Percentiles rank a stretch among this genome's conserved stretches.
These are phyloP conservation scores for Lepas anatifera DNA, from an alignment of 2,888 invertebrate species.

Conservation along the genomic window DNA sequence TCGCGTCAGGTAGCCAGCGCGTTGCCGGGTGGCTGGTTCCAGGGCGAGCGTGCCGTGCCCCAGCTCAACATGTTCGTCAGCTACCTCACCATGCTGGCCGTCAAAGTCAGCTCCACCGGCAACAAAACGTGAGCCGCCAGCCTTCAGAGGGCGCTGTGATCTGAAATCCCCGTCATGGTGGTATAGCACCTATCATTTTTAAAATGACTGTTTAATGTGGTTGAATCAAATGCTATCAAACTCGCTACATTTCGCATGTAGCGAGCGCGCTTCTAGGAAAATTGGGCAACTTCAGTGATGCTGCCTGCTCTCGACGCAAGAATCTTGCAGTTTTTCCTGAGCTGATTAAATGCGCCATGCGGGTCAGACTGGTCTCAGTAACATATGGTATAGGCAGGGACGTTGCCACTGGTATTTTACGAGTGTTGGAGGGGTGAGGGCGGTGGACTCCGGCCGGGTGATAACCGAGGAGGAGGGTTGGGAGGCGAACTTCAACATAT, in stretches of 20 bases:
- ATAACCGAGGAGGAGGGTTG: no score
- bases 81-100: constrained; percentile 13
- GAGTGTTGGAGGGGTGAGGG: no score
- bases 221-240: background rate
- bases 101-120: background rate
- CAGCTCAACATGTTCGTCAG: constrained; percentile 9
- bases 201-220: background rate
- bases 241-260: background rate
- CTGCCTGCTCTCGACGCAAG: no score
- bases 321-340: no score
- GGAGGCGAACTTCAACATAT: no score
- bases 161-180: background rate
- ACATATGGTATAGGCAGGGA: no score
- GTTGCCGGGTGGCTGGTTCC: background rate
- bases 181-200: background rate
- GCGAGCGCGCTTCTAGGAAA: no score
- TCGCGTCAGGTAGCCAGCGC: background rate
- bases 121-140: background rate
- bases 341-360: no score
- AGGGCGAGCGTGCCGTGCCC: background rate
- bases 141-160: background rate
- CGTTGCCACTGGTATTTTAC: no score
- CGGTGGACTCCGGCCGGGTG: no score
- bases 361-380: no score
- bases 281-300: no score